Evolutionary conservation across 2,113 vertebrate species (phyloP).

Genomic region (Semnornis frantzii): DNA sequence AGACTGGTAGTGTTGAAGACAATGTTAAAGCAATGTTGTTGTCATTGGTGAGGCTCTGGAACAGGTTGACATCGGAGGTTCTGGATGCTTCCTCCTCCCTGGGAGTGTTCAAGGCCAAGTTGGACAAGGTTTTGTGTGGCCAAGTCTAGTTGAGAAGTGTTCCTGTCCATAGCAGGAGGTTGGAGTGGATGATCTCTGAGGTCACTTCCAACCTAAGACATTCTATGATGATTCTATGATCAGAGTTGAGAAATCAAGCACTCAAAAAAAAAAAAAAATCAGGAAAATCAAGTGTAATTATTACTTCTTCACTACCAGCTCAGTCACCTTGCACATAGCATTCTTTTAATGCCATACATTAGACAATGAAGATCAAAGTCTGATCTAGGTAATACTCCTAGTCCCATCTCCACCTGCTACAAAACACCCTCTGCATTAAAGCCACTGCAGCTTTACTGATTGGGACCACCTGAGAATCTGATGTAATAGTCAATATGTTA

Average conservation of each 20-base stretch:
- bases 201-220: no score
- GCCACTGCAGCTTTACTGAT: neutral
- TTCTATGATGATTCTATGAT: no score
- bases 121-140: no score
- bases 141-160: no score
- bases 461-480: neutral
- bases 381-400: neutral
- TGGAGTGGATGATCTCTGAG: no score
- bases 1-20: neutral
- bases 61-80: no score
- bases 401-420: neutral
- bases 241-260: neutral
- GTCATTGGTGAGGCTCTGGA: no score
- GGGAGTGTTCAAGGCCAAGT: no score
- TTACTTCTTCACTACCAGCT: neutral
- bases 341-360: neutral
- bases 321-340: neutral
- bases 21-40: neutral
- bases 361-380: neutral
- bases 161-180: no score
- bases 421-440: neutral
- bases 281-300: neutral
- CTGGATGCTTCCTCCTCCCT: no score
- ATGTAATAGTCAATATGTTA: neutral
- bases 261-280: neutral